Evolutionary conservation across 2,797 vertebrate species (phyloP).

Genomic region (Antrozous pallidus): DNA sequence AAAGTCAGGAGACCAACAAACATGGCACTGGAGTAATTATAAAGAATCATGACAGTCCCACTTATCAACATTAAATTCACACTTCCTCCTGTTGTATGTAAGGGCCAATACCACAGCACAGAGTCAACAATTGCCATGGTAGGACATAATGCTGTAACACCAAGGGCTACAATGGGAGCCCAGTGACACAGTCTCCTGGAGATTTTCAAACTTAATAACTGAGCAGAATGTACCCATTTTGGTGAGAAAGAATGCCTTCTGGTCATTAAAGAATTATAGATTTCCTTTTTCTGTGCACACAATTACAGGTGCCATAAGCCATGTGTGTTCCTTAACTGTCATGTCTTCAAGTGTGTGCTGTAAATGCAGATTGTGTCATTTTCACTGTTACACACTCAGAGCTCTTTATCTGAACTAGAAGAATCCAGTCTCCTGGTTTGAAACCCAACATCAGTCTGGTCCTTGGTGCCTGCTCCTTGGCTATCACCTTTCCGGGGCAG

Average conservation of each 20-base stretch:
- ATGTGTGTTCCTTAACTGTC: constrained; percentile 27
- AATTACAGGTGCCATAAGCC: constrained; percentile 63
- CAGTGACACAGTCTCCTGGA: constrained; percentile 95
- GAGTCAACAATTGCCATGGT: constrained; percentile 94
- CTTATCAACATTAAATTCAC: constrained; percentile 98
- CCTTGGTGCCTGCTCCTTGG: neutral
- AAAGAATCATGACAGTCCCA: constrained; percentile 98
- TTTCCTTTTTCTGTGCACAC: constrained; percentile 62
- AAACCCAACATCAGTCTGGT: constrained; percentile 15
- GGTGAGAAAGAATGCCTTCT: constrained; percentile 28
- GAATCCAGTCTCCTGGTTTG: constrained; percentile 10
- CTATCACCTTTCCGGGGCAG: constrained; percentile 53
- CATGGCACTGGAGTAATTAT: constrained; percentile 99
- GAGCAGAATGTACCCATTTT: constrained; percentile 89
- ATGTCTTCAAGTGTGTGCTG: constrained; percentile 42
- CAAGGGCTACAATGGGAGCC: constrained; percentile 94
- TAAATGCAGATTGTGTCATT: constrained; percentile 34
- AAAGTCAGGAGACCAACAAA: constrained; percentile 95
- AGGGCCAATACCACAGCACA: constrained; percentile 96
- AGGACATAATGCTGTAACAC: constrained; percentile 94
- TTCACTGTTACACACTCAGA: constrained; percentile 21
- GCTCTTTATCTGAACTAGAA: neutral
- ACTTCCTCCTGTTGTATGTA: constrained; percentile 93
- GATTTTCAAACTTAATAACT: constrained; percentile 90
- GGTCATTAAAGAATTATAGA: constrained; percentile 54